Evolutionary conservation across 2,113 vertebrate genomes (phyloP).

Genomic region (Sinocyclocheilus grahami): DNA sequence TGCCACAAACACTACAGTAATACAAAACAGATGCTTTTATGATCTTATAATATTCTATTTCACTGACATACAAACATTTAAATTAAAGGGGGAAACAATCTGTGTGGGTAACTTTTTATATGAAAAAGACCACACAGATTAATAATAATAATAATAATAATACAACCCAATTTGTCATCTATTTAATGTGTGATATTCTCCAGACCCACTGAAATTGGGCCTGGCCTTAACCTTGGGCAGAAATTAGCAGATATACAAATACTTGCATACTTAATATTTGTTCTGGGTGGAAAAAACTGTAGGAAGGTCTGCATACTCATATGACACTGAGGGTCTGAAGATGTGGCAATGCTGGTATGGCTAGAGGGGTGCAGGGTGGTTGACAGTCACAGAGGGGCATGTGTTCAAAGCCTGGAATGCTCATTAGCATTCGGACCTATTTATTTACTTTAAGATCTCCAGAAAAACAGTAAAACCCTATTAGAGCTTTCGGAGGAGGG

Average conservation of each 20-base stretch:
- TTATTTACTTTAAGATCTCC: conserved; percentile 79
- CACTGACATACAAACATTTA: background rate
- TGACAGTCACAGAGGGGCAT: conserved; percentile 71
- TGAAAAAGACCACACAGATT: background rate
- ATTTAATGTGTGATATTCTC: background rate
- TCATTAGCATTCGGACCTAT: conserved; percentile 75
- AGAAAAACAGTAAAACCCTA: conserved; percentile 74
- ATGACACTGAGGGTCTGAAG: conserved; percentile 61
- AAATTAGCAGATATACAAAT: conserved; percentile 59
- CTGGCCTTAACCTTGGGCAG: background rate
- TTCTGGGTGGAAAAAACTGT: conserved; percentile 47
- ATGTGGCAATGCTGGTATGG: conserved; percentile 48
- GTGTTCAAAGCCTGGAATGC: conserved; percentile 76
- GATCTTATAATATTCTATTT: background rate
- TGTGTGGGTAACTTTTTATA: background rate
- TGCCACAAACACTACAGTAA: background rate
- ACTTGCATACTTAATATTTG: conserved; percentile 63
- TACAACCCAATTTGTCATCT: background rate
- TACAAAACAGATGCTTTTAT: background rate
- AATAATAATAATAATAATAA: background rate
- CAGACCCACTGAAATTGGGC: background rate
- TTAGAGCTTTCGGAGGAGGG: conserved; percentile 69
- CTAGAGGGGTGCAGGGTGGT: conserved; percentile 53
- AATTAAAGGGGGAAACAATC: background rate
- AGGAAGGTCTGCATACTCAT: conserved; percentile 40